Percentiles rank a stretch among this genome's conserved stretches.
These are phyloP conservation scores for Rhadinocentrus ornatus DNA, from an alignment of 2,797 vertebrate genomes.

Conservation along the genomic window DNA sequence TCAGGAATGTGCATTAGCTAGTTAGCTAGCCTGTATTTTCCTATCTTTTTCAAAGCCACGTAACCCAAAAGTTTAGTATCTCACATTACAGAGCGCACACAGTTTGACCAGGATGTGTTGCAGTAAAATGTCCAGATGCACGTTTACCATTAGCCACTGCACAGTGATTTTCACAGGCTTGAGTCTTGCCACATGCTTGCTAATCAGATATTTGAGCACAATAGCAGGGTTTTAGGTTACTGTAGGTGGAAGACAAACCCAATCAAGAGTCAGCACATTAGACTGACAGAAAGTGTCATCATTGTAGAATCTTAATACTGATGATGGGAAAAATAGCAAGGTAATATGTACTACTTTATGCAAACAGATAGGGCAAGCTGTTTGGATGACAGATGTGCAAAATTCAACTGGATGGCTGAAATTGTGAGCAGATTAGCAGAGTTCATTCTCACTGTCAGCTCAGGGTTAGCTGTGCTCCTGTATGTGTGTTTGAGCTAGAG, in stretches of 20 bases:
- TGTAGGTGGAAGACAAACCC: slow-evolving; percentile 8
- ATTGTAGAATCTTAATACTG: background rate
- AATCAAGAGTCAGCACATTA: slow-evolving; percentile 16
- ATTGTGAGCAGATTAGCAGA: slow-evolving; percentile 75
- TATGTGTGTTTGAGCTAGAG: slow-evolving; percentile 20
- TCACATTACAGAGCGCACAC: background rate
- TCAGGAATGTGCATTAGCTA: background rate
- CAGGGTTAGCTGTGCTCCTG: slow-evolving; percentile 21
- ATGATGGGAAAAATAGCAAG: background rate
- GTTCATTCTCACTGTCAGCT: slow-evolving; percentile 52
- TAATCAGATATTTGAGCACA: slow-evolving; percentile 30
- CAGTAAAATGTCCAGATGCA: background rate
- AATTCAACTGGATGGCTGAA: slow-evolving; percentile 62
- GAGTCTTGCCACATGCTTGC: background rate
- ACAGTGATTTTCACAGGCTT: slow-evolving; percentile 2
- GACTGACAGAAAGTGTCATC: background rate
- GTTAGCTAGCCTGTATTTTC: background rate
- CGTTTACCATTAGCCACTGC: background rate
- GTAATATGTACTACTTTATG: background rate
- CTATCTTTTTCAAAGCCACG: background rate
- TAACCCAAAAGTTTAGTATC: background rate
- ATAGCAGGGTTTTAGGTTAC: slow-evolving; percentile 26
- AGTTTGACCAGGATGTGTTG: background rate
- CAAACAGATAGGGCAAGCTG: slow-evolving; percentile 45
- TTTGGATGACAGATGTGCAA: slow-evolving; percentile 70